phyloP scores from a whole-genome alignment of 37 sponge, comb jelly and placozoan genomes.

The Eunapius fragilis region DNA sequence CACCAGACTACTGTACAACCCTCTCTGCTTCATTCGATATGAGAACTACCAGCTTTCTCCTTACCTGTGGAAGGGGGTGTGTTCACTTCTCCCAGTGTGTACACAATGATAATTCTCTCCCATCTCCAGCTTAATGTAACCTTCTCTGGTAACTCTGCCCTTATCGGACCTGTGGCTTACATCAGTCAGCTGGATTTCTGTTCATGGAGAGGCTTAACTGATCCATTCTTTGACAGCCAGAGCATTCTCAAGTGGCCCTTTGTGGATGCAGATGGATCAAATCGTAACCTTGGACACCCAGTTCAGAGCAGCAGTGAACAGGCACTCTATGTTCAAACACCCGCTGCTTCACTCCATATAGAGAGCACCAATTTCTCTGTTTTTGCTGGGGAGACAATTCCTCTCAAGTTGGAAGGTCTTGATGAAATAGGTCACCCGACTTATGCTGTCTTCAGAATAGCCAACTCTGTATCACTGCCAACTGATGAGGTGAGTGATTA shows the following conservation, averaged over 20 bases:
- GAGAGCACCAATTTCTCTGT: not conserved
- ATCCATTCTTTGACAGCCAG: conserved; percentile 18
- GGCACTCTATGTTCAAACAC: not conserved
- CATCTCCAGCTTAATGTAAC: conserved; percentile 9
- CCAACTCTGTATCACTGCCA: not conserved
- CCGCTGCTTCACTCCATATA: conserved; percentile 1
- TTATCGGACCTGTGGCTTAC: conserved; percentile 13
- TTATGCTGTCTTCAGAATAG: not conserved
- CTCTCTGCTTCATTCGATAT: conserved; percentile 52
- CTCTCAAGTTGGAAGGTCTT: not conserved
- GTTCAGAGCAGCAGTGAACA: not conserved
- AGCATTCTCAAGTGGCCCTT: conserved; percentile 27
- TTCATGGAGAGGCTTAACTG: conserved; percentile 1
- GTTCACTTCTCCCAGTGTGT: not conserved
- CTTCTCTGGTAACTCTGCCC: conserved; percentile 33
- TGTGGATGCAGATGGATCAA: not conserved
- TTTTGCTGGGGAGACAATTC: conserved; percentile 20
- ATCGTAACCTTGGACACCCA: conserved; percentile 11
- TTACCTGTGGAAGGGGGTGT: conserved; percentile 24
- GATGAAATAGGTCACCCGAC: conserved; percentile 13
- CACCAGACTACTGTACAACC: conserved; percentile 34
- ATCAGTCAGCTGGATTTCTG: conserved; percentile 21
- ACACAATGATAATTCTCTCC: not conserved
- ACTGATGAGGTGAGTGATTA: not conserved
- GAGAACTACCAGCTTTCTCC: conserved; percentile 16